Base-by-base conservation (phyloP, 1,140 invertebrate species). In the Luehdorfia chinensis region DNA sequence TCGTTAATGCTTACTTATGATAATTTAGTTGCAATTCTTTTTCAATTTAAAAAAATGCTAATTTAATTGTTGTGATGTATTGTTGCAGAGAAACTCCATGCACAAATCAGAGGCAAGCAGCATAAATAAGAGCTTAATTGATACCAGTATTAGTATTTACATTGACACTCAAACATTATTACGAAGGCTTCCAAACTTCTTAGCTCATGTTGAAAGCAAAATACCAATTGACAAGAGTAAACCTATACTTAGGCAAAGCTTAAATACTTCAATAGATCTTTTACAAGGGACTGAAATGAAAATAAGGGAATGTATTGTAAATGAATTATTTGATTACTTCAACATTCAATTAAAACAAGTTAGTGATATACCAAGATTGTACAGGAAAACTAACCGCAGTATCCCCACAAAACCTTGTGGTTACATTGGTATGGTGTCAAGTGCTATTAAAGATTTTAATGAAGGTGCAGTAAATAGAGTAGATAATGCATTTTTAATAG, bases 341-440 rank as follows among this genome's bases (percentile, higher is more conserved):
- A 77, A 88, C 45, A 66, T 80, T 16, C 88, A 91, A 47, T 86
- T 93, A 48, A 91, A 92, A 68, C 91, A 92, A 89, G 95, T 98
- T 1, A 94, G 91, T 57, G 96, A 98, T 70, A 95, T 98, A 87
- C 97, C 97, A 18, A 89, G 97, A 58, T 84, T 98, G 19, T 99
- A 97, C 79, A 89, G 97, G 63, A 92, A 96, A 72, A 99, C 97
- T 0, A 98, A 98, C 83, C 90, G 95, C 59, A 95, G 95, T 59
- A 88, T 92, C 30, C 95, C 95, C 0, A 92, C 91, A 1, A 93
- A 93, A 65, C 90, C 93, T 32, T 95, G 94, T 47, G 72, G 88
- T 15, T 97, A 97, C 76, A 91, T 97, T 23, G 89, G 91, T 16
- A 88, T 90, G 53, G 88, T 94, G 61, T 65, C 95, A 0, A 87